Base-by-base conservation (phyloP, 2,113 vertebrate species). In the Dascyllus trimaculatus region DNA sequence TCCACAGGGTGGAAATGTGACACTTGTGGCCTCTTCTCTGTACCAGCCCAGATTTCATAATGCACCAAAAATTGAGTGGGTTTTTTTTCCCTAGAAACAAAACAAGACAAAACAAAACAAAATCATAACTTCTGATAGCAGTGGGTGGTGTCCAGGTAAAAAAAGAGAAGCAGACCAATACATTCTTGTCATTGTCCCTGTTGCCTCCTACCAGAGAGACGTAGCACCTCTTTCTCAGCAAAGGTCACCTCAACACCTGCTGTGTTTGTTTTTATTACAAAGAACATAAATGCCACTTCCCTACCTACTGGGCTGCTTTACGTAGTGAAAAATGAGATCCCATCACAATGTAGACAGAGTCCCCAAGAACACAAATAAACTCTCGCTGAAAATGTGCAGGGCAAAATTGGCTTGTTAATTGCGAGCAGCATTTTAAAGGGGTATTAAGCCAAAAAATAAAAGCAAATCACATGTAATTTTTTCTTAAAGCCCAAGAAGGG, bases 201-300 rank as follows among this genome's bases (percentile, higher is more conserved):
- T 49, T 60, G 66, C 72, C 52, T 78, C 56, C 76, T 75, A 64
- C 54, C 63, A 61, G 59, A 80, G 66, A 85, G 79, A 73, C 18
- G 7, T 64, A 22, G 69, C 74, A 64, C 51, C 79, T 83, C 65
- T 88, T 79, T 85, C 76, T 81, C 78, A 84, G 77, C 70, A 90
- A 90, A 89, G 88, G 88, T 92, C 87, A 86, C 81, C 72, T 62
- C 76, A 61, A 29, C 84, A 88, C 88, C 88, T 89, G 82, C 82
- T 86, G 89, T 46, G 75, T 81, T 88, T 89, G 82, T 85, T 91
- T 81, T 85, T 84, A 82, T 71, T 52, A 25, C 75, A 77, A 68
- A 77, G 67, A 91, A 75, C 82, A 90, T 82, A 81, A 88, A 88
- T 88, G 89, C 77, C 88, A 88, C 83, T 69, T 51, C 43, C 43